Percentiles rank a stretch among this genome's conserved stretches.
These are phyloP conservation scores for Myiozetetes cayanensis DNA, from an alignment of 2,113 vertebrate genomes.

Conservation along the genomic window DNA sequence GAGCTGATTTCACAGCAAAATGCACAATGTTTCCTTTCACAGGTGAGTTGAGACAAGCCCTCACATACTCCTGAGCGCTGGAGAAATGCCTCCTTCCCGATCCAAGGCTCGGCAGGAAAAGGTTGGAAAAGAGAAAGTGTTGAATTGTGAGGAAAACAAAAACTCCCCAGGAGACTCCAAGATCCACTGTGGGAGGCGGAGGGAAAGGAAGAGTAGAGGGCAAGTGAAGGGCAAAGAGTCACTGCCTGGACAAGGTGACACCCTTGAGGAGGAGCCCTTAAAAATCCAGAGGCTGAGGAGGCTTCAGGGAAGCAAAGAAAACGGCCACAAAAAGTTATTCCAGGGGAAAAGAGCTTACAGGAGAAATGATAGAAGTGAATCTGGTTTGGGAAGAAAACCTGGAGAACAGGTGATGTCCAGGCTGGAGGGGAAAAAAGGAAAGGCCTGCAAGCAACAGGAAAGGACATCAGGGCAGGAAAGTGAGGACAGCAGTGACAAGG, in stretches of 20 bases:
- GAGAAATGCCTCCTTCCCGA: conserved; percentile 13
- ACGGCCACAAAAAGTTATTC: background rate
- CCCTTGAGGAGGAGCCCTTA: background rate
- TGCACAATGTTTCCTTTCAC: background rate
- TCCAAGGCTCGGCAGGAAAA: background rate
- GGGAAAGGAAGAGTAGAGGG: background rate
- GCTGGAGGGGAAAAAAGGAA: background rate
- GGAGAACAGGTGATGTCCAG: background rate
- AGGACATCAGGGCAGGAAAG: background rate
- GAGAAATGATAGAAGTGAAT: background rate
- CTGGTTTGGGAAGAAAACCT: background rate
- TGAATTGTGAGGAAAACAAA: background rate
- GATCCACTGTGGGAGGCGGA: background rate
- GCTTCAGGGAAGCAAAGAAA: background rate
- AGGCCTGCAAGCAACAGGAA: background rate
- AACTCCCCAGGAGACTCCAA: background rate
- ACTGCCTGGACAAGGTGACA: background rate
- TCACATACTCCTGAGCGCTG: background rate
- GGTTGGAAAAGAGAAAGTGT: background rate
- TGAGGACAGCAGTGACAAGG: background rate
- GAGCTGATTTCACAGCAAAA: background rate
- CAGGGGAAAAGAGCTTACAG: background rate
- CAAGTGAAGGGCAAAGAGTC: background rate
- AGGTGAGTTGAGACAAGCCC: background rate
- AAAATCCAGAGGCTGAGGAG: background rate